phyloP scores from a whole-genome alignment of 1,140 invertebrate genomes.

The Drosophila guanche region DNA sequence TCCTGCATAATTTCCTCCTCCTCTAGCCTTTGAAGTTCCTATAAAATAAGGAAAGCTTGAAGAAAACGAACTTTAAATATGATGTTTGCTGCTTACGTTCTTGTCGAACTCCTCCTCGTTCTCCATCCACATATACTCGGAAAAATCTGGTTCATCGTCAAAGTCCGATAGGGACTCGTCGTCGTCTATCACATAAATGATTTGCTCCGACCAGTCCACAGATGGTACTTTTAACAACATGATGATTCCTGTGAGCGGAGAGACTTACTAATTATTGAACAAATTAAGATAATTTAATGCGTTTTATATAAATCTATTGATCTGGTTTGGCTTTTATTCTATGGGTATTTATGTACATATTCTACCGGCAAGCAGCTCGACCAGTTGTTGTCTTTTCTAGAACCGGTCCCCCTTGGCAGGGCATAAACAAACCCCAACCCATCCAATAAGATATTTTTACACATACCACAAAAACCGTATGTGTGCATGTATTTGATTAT shows the following conservation, averaged over 20 bases:
- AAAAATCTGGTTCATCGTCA: conserved; percentile 88
- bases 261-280: not conserved
- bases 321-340: too few species aligned
- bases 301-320: too few species aligned
- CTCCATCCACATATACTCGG: conserved; percentile 96
- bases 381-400: conserved; percentile 50
- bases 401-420: conserved; percentile 54
- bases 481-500: conserved; percentile 36
- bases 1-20: conserved; percentile 94
- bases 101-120: conserved; percentile 95
- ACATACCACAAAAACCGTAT: conserved; percentile 2
- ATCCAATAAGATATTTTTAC: conserved; percentile 10
- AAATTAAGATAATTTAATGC: not conserved
- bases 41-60: conserved; percentile 28
- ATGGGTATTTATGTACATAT: conserved; percentile 15
- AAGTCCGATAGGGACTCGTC: conserved; percentile 85
- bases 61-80: not conserved
- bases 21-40: conserved; percentile 93
- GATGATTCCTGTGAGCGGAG: conserved; percentile 48
- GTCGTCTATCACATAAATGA: conserved; percentile 84
- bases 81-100: conserved; percentile 85
- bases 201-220: conserved; percentile 82
- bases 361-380: conserved; percentile 46
- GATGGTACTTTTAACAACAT: conserved; percentile 83
- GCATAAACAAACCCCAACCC: conserved; percentile 35